Evolutionary conservation across 2,797 vertebrate species (phyloP), one percentile per base, ranked within the genome.

Genomic region (Sebastes vulpes): DNA sequence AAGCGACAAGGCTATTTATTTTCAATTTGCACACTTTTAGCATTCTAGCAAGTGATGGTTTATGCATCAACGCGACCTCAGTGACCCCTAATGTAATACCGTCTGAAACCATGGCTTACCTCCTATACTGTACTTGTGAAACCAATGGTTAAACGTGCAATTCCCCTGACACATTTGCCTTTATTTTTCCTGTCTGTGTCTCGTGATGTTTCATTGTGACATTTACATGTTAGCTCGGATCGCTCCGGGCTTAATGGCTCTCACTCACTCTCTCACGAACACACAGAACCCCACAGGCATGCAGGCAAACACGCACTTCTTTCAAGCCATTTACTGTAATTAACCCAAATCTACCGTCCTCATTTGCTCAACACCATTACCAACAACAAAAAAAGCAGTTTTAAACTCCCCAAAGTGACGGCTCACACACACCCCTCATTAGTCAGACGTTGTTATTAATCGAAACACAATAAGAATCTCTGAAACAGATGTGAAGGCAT

Each of bases 401-500:
- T 80, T 42, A 53, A 83, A 81, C 61, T 54, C 28, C 21, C 38
- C 60, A 6, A 67, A 42, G 58, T 32, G 48, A 14, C 5, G 16
- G 16, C 54, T 50, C 25, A 32, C 42, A 35, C 46, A 42, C 63
- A 56, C 14, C 52, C 18, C 25, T 53, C 65, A 70, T 83, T 72
- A 72, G 29, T 71, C 71, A 63, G 56, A 81, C 23, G 21, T 73
- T 60, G 42, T 69, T 64, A 77, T 81, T 65, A 79, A 68, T 72
- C 21, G 16, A 79, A 25, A 76, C 9, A 65, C 63, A 60, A 63
- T 56, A 69, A 68, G 35, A 78, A 42, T 26, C 29, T 46, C 64
- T 26, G 20, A 77, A 80, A 72, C 71, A 88, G 64, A 85, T 71
- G 67, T 29, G 75, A 76, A 76, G 64, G 71, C 82, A 81, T 78